phyloP scores from a whole-genome alignment of 2,113 vertebrate genomes.

The Trichechus manatus region DNA sequence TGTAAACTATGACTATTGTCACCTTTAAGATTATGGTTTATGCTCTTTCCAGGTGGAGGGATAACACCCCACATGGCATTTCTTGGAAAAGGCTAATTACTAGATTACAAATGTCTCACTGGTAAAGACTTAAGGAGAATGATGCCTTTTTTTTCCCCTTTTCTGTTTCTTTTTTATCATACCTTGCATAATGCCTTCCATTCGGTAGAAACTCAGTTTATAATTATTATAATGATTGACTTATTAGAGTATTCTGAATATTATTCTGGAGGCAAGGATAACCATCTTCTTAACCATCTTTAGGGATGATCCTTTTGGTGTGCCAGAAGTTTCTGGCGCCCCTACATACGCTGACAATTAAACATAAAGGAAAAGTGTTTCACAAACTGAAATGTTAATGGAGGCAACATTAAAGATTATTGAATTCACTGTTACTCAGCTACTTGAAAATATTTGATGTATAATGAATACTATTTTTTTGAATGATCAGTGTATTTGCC shows the following conservation, averaged over 20 bases:
- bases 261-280: background rate
- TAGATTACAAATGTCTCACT: background rate
- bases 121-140: background rate
- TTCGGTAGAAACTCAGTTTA: background rate
- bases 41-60: background rate
- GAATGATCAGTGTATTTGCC: background rate
- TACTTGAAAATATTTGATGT: background rate
- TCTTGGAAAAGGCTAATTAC: background rate
- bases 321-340: background rate
- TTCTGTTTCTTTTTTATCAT: background rate
- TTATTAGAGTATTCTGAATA: background rate
- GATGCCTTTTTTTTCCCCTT: background rate
- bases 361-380: background rate
- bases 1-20: background rate
- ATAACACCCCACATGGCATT: background rate
- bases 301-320: background rate
- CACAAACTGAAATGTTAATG: background rate
- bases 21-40: background rate
- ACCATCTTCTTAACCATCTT: background rate
- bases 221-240: background rate
- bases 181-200: background rate
- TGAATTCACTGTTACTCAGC: background rate
- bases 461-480: background rate
- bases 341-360: background rate
- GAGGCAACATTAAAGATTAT: constrained; percentile 1